phyloP scores from a whole-genome alignment of 2,113 vertebrate species.

The Notothenia coriiceps region DNA sequence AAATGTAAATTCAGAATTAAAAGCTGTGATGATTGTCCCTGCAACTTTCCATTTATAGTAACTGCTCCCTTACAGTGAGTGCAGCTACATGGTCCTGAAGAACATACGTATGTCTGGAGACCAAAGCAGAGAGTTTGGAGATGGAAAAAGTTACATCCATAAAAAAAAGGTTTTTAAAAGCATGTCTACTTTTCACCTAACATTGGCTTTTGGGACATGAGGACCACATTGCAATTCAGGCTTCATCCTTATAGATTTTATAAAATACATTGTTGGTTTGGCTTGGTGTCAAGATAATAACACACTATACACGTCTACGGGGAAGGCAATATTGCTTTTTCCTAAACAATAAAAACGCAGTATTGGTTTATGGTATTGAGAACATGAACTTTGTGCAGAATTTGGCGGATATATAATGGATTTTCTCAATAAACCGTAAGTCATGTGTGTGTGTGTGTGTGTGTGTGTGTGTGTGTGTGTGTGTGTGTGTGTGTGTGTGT shows the following conservation, averaged over 20 bases:
- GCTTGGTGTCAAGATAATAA: not conserved
- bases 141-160: too few species aligned
- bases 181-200: not conserved
- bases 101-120: too few species aligned
- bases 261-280: conserved; percentile 7
- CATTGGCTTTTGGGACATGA: not conserved
- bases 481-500: not conserved
- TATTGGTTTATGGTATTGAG: conserved; percentile 49
- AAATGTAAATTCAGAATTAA: too few species aligned
- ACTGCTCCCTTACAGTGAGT: too few species aligned
- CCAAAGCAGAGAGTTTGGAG: too few species aligned
- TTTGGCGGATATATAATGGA: conserved; percentile 42
- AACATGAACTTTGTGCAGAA: conserved; percentile 63
- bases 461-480: too few species aligned
- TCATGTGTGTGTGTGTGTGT: conserved; percentile 4
- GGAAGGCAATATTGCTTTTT: conserved; percentile 45
- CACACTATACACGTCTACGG: conserved; percentile 1
- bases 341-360: conserved; percentile 52
- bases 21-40: too few species aligned
- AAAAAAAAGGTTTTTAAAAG: too few species aligned
- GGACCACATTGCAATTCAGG: not conserved
- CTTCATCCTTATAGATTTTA: not conserved
- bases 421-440: conserved; percentile 43
- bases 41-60: too few species aligned
- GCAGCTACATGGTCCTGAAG: too few species aligned